Evolutionary conservation across 1,140 invertebrate genomes (phyloP).

Genomic region (Cyrtorhinus lividipennis): DNA sequence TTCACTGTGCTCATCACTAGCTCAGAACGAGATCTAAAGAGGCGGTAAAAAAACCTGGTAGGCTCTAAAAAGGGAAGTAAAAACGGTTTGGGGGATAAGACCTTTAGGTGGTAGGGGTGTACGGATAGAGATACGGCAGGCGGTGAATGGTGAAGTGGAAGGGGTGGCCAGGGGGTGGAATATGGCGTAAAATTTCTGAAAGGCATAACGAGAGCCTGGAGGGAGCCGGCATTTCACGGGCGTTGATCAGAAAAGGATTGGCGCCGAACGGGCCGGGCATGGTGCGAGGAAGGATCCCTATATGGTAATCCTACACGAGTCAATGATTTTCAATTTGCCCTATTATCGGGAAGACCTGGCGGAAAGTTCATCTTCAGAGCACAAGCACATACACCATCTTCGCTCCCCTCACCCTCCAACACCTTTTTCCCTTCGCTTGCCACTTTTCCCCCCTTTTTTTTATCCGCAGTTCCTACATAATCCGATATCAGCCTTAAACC

Average conservation of each 20-base stretch:
- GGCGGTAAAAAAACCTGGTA: too few relatives aligned
- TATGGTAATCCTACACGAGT: slow-evolving; percentile 12
- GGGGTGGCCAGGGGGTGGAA: too few relatives aligned
- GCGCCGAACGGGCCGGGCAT: neutral
- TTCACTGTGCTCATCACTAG: too few relatives aligned
- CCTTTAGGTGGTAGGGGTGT: too few relatives aligned
- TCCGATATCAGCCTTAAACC: neutral
- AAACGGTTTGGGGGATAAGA: too few relatives aligned
- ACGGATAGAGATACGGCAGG: too few relatives aligned
- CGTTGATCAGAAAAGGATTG: slow-evolving; percentile 4
- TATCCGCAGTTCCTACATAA: neutral
- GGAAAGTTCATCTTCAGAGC: neutral
- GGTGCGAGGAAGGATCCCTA: neutral
- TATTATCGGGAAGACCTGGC: slow-evolving; percentile 9
- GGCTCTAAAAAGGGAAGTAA: too few relatives aligned
- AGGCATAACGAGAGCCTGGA: neutral
- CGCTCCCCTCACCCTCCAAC: neutral
- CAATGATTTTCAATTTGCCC: slow-evolving; percentile 17
- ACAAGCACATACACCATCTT: neutral
- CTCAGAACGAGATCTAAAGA: too few relatives aligned
- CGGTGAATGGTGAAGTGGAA: too few relatives aligned
- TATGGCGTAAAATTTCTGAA: neutral
- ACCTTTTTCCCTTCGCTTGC: neutral
- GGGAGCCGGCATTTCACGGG: neutral
- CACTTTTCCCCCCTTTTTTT: neutral